These are phyloP conservation scores for Peribatodes rhomboidaria DNA, from an alignment of 2,888 invertebrate species.

Conservation along the genomic window DNA sequence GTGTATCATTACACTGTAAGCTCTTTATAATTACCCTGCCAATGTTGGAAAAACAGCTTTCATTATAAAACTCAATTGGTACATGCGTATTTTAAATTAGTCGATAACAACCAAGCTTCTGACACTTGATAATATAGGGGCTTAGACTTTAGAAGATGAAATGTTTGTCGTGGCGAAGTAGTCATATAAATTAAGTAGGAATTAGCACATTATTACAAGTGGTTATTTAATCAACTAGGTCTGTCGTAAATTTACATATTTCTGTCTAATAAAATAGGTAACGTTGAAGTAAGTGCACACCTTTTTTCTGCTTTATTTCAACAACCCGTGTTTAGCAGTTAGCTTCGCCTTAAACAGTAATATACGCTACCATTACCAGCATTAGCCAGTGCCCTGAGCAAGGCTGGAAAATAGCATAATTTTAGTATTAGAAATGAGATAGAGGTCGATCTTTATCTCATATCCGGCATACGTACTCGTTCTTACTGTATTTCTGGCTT, in stretches of 20 bases:
- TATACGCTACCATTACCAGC: conserved; percentile 17
- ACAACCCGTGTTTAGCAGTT: conserved; percentile 17
- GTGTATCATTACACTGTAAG: conserved; percentile 48
- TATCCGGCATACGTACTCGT: background rate
- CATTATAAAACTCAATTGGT: conserved; percentile 51
- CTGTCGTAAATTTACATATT: too few relatives aligned
- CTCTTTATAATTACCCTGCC: conserved; percentile 61
- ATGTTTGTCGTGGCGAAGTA: conserved; percentile 11
- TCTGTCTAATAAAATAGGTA: too few relatives aligned
- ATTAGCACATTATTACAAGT: background rate
- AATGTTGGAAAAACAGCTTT: conserved; percentile 56
- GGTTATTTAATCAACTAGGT: background rate
- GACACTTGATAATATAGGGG: conserved; percentile 27
- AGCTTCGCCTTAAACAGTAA: conserved; percentile 15
- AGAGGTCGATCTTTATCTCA: background rate
- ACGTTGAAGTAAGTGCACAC: background rate
- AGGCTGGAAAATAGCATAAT: conserved; percentile 31
- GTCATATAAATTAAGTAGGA: conserved; percentile 9
- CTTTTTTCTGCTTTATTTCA: background rate
- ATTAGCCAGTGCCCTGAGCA: conserved; percentile 24
- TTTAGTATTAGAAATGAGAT: conserved; percentile 22
- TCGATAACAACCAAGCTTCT: conserved; percentile 20
- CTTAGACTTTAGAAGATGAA: conserved; percentile 4
- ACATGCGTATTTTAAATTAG: conserved; percentile 35
- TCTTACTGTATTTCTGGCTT: too few relatives aligned